Conservation (phyloP, 2,888 invertebrate genomes). For the Drosophila diplacantha region DNA sequence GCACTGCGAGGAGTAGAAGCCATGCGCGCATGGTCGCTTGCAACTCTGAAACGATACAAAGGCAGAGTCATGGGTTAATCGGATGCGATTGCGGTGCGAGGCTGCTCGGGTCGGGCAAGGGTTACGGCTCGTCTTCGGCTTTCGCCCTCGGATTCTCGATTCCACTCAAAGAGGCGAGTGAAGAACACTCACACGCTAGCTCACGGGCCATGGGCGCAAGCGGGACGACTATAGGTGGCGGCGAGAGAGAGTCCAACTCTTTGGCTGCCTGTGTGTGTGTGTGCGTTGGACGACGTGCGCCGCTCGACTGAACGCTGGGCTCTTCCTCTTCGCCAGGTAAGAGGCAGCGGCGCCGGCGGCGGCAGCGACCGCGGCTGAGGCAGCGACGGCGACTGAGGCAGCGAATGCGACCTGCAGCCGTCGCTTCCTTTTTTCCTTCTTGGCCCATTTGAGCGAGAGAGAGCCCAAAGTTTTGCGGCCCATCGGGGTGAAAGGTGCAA, state of each 20-base stretch:
- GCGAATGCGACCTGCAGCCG: slow-evolving; percentile 19
- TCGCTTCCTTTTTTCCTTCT: slow-evolving; percentile 31
- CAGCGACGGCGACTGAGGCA: slow-evolving; percentile 14
- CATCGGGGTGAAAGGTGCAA: slow-evolving; percentile 37
- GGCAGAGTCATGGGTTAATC: slow-evolving; percentile 69
- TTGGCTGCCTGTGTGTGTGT: slow-evolving; percentile 26
- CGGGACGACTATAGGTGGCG: slow-evolving; percentile 36
- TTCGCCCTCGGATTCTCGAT: slow-evolving; percentile 2
- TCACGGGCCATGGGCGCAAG: slow-evolving; percentile 23
- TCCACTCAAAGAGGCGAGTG: slow-evolving; percentile 16
- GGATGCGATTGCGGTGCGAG: slow-evolving; percentile 18
- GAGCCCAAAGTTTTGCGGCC: slow-evolving; percentile 39
- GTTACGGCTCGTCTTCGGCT: slow-evolving; percentile 1
- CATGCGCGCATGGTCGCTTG: slow-evolving; percentile 79
- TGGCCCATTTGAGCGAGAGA: slow-evolving; percentile 38
- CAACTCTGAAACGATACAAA: slow-evolving; percentile 78
- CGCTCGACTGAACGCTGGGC: slow-evolving; percentile 43
- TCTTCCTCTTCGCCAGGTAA: slow-evolving; percentile 42
- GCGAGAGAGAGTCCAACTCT: slow-evolving; percentile 15
- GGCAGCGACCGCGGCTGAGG: slow-evolving; percentile 9
- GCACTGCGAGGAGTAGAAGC: slow-evolving; percentile 79
- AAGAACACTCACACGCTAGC: slow-evolving; percentile 20
- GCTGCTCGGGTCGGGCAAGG: slow-evolving; percentile 15
- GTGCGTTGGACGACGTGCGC: slow-evolving; percentile 44
- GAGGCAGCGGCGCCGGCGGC: slow-evolving; percentile 9